Percentiles rank a stretch among this genome's conserved stretches.
Evolutionary conservation across 2,888 invertebrate species (phyloP).

Genomic region (Drosophila lutescens): DNA sequence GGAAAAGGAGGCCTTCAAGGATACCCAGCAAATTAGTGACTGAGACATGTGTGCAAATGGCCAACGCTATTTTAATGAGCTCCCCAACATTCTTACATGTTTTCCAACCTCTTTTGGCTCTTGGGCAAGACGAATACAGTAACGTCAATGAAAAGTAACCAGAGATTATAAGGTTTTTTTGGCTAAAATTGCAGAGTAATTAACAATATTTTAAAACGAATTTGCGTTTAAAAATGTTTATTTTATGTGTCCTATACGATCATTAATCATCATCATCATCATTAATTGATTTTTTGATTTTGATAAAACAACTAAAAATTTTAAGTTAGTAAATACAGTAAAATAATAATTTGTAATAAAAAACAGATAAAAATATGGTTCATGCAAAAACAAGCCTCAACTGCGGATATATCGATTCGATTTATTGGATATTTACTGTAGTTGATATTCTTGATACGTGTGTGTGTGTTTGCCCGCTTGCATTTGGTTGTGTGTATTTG

Average conservation of each 20-base stretch:
- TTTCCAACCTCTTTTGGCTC: conserved; percentile 38
- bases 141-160: background rate
- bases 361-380: too few relatives aligned
- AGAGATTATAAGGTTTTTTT: background rate
- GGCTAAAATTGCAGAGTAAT: too few relatives aligned
- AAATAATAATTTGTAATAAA: too few relatives aligned
- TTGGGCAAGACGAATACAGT: conserved; percentile 28
- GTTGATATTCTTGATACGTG: background rate
- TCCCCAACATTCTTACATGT: conserved; percentile 41
- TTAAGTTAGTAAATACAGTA: too few relatives aligned
- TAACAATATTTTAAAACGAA: background rate
- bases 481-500: conserved; percentile 17
- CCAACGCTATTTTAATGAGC: conserved; percentile 68
- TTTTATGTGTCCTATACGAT: too few relatives aligned
- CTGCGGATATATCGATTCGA: background rate
- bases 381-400: too few relatives aligned
- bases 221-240: too few relatives aligned
- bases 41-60: conserved; percentile 40
- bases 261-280: too few relatives aligned
- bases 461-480: background rate
- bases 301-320: too few relatives aligned
- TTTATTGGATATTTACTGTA: conserved; percentile 7
- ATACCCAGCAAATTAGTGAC: conserved; percentile 27
- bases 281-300: too few relatives aligned
- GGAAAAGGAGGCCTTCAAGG: background rate